These are phyloP conservation scores for Drosophila lowei DNA, from an alignment of 1,140 invertebrate species.

Conservation along the genomic window DNA sequence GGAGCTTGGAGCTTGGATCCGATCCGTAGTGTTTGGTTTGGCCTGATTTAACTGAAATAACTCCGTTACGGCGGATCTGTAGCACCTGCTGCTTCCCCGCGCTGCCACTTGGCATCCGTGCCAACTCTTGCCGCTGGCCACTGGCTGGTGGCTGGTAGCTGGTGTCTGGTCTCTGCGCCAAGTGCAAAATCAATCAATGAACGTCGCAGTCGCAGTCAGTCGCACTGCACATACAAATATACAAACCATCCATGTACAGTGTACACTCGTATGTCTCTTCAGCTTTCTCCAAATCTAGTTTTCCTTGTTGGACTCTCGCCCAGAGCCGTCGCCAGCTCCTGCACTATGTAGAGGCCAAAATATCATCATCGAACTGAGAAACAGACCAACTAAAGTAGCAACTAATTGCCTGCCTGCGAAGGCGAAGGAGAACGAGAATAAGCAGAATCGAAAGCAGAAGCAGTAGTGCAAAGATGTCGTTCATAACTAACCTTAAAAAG, in stretches of 20 bases:
- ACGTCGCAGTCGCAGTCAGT: background rate
- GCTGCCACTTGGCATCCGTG: constrained; percentile 6
- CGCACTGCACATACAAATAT: too few relatives aligned
- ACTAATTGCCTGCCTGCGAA: constrained; percentile 3
- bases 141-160: background rate
- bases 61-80: constrained; percentile 1
- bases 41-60: constrained; percentile 20
- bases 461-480: constrained; percentile 88
- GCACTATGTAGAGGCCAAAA: constrained; percentile 68
- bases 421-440: constrained; percentile 9
- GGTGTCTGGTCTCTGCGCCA: background rate
- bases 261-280: constrained; percentile 26
- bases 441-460: constrained; percentile 8
- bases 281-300: constrained; percentile 81
- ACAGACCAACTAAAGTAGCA: too few relatives aligned
- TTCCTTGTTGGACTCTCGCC: constrained; percentile 61
- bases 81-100: background rate
- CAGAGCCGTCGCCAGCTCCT: constrained; percentile 54
- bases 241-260: constrained; percentile 22
- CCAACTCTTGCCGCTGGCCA: background rate
- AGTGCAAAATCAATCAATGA: constrained; percentile 57
- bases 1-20: background rate
- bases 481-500: constrained; percentile 97
- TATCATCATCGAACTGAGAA: constrained; percentile 2
- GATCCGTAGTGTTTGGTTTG: constrained; percentile 1